A percentile compares a stretch with the other conserved stretches of the same genome.
These are phyloP conservation scores for Carassius auratus DNA, from an alignment of 2,113 vertebrate genomes.

Conservation along the genomic window DNA sequence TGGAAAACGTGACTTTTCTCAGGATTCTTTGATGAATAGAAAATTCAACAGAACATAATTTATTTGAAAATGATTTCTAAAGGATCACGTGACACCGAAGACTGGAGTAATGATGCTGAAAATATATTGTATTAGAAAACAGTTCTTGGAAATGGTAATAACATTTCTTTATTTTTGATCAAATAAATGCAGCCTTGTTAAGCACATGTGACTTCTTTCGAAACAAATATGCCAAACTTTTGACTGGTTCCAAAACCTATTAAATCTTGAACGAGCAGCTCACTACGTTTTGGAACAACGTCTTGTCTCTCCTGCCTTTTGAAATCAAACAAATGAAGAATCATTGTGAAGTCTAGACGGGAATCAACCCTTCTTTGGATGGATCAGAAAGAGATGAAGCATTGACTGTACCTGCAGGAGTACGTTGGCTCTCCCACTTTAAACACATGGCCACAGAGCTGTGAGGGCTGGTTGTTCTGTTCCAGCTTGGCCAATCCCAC, in stretches of 20 bases:
- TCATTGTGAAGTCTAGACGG: neutral
- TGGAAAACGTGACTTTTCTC: no score
- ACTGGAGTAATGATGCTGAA: no score
- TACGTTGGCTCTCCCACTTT: conserved; percentile 98
- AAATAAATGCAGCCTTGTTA: no score
- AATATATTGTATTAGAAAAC: no score
- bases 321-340: neutral
- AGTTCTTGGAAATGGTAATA: no score
- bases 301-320: neutral
- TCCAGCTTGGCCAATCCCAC: conserved; percentile 87
- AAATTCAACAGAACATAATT: no score
- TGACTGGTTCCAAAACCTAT: neutral
- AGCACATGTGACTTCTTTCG: no score
- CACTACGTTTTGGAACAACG: neutral
- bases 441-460: conserved; percentile 95
- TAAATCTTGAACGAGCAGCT: neutral
- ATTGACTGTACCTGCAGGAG: conserved; percentile 89
- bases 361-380: neutral
- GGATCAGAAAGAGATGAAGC: neutral
- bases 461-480: conserved; percentile 88
- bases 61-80: no score
- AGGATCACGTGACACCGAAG: no score
- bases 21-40: no score
- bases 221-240: no score
- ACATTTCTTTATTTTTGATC: no score